Percentiles rank a stretch among this genome's conserved stretches.
These are phyloP conservation scores for Cepphus grylle DNA, from an alignment of 2,113 vertebrate genomes.

Conservation along the genomic window DNA sequence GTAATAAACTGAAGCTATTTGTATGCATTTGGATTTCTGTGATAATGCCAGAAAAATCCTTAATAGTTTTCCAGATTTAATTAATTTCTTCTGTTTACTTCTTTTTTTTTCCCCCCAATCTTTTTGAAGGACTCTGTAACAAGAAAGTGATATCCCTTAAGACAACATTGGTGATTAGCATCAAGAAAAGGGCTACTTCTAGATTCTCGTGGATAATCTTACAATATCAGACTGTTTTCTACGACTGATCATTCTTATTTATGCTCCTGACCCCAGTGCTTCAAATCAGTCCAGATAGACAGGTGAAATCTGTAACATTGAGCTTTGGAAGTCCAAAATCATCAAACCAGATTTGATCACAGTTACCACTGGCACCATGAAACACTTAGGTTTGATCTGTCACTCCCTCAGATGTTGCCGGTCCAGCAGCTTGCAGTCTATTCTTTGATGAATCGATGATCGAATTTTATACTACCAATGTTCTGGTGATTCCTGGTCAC, in stretches of 20 bases:
- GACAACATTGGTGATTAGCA: background rate
- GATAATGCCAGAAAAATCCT: background rate
- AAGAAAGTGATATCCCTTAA: background rate
- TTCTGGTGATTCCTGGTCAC: background rate
- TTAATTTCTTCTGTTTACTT: background rate
- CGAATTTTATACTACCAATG: background rate
- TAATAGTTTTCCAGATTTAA: background rate
- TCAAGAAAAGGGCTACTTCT: background rate
- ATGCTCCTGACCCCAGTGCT: background rate
- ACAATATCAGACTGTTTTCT: background rate
- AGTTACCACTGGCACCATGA: background rate
- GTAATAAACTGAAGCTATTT: background rate
- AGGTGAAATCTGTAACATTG: background rate
- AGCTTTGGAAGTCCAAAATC: background rate
- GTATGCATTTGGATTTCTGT: background rate
- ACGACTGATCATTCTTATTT: background rate
- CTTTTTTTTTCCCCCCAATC: rapidly evolving
- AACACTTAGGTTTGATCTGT: background rate
- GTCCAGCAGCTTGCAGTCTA: background rate
- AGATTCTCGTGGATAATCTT: background rate
- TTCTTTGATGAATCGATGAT: rapidly evolving
- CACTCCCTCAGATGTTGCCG: background rate
- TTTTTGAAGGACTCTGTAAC: background rate
- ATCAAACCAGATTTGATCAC: background rate
- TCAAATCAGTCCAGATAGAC: background rate